A percentile compares a stretch with the other conserved stretches of the same genome.
Conservation (phyloP, 2,888 invertebrate species). For the Liodrosophila aerea region DNA sequence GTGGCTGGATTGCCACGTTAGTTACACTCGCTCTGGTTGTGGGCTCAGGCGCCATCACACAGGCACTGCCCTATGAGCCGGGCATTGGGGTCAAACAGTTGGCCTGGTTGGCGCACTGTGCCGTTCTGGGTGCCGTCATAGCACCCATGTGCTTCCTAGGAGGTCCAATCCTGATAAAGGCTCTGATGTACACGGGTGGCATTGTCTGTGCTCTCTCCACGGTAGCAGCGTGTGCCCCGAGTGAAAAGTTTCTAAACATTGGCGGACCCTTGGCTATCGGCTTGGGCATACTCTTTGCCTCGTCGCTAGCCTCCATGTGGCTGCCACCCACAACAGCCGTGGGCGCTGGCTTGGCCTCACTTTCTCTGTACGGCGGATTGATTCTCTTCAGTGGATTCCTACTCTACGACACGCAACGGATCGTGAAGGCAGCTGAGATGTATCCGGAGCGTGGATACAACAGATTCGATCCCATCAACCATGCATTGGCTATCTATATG, state of each 20-base stretch:
- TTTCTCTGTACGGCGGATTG: conserved; percentile 96
- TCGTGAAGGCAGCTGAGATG: conserved; percentile 92
- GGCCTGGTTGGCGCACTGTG: conserved; percentile 92
- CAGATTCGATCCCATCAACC: conserved; percentile 97
- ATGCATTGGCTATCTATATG: conserved; percentile 96
- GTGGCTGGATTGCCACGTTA: conserved; percentile 91
- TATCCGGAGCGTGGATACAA: conserved; percentile 86
- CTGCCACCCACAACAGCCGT: conserved; percentile 94
- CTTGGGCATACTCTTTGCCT: conserved; percentile 95
- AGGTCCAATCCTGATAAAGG: conserved; percentile 94
- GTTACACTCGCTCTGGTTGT: conserved; percentile 93
- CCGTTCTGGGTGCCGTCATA: conserved; percentile 93
- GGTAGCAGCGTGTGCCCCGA: conserved; percentile 97
- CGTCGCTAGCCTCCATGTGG: conserved; percentile 95
- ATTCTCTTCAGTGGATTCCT: conserved; percentile 96
- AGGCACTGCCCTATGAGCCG: conserved; percentile 91
- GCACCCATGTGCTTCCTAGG: conserved; percentile 96
- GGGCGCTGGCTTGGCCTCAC: conserved; percentile 94
- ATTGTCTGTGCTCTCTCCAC: conserved; percentile 96
- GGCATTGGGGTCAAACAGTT: conserved; percentile 92
- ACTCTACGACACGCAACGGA: conserved; percentile 96
- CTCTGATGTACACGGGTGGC: conserved; percentile 97
- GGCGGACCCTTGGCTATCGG: conserved; percentile 98
- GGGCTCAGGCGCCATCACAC: conserved; percentile 91
- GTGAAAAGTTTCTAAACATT: conserved; percentile 97